phyloP scores from a whole-genome alignment of 1,140 invertebrate species.

The Atopsyche davidsoni region DNA sequence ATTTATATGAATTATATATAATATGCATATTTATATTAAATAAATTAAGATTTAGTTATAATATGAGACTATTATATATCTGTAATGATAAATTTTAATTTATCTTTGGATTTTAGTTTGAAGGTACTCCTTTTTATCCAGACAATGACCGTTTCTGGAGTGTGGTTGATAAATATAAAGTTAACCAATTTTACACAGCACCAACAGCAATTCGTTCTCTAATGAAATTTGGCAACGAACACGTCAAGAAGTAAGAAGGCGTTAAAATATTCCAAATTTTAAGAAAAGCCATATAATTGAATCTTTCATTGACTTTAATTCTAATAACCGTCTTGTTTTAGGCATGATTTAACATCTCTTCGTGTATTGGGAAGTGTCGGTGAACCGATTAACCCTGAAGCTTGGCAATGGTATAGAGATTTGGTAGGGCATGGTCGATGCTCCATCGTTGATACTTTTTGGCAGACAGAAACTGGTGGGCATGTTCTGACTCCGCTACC shows the following conservation, averaged over 20 bases:
- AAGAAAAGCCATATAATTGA: background rate
- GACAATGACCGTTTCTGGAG: conserved; percentile 88
- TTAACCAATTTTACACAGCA: conserved; percentile 96
- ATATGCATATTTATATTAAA: conserved; percentile 2
- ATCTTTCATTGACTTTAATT: background rate
- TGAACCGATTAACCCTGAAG: conserved; percentile 97
- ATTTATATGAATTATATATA: conserved; percentile 1
- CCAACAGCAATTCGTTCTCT: conserved; percentile 94
- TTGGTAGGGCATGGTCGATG: conserved; percentile 74
- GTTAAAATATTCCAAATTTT: no score
- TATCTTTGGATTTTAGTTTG: conserved; percentile 68
- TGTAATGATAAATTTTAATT: background rate
- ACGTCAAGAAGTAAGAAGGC: conserved; percentile 57
- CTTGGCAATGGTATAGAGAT: conserved; percentile 96
- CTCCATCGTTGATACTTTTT: conserved; percentile 96
- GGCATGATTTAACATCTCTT: conserved; percentile 57
- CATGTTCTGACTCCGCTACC: conserved; percentile 93
- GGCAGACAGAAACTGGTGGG: conserved; percentile 98
- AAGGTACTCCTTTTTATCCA: conserved; percentile 90
- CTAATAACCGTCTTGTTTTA: conserved; percentile 33
- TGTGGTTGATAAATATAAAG: conserved; percentile 89
- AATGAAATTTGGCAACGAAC: conserved; percentile 86
- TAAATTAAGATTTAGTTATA: background rate
- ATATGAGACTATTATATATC: background rate
- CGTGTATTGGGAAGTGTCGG: conserved; percentile 90